Conservation (phyloP, 2,888 invertebrate genomes). For the Amblyteles armatorius region DNA sequence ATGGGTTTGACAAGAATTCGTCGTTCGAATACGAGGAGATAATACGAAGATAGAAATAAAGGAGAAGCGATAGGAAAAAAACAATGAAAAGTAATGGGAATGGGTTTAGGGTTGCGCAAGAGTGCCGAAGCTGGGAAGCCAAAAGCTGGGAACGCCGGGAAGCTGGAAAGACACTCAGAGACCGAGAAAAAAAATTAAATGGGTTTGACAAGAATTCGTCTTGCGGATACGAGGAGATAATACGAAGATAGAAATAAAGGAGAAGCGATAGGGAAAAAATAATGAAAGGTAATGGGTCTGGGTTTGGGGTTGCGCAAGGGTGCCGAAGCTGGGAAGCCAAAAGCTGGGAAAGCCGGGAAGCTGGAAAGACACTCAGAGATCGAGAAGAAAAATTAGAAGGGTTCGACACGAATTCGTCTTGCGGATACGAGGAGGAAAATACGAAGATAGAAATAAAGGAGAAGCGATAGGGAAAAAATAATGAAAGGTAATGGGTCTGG, state of each 20-base stretch:
- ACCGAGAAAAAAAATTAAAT: slow-evolving; percentile 6
- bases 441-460: slow-evolving; percentile 19
- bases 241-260: slow-evolving; percentile 20
- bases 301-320: slow-evolving; percentile 53
- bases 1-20: slow-evolving; percentile 31
- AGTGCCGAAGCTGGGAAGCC: slow-evolving; percentile 61
- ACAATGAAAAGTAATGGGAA: slow-evolving; percentile 68
- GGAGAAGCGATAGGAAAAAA: slow-evolving; percentile 30
- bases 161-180: too few relatives aligned
- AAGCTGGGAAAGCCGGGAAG: too few relatives aligned
- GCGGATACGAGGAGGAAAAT: slow-evolving; percentile 16
- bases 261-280: slow-evolving; percentile 33
- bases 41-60: slow-evolving; percentile 21
- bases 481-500: slow-evolving; percentile 69
- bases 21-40: slow-evolving; percentile 20
- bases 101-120: slow-evolving; percentile 54
- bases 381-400: slow-evolving; percentile 14
- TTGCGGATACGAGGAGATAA: slow-evolving; percentile 15
- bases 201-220: slow-evolving; percentile 33
- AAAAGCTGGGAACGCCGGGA: too few relatives aligned
- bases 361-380: slow-evolving; percentile 57
- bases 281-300: slow-evolving; percentile 69
- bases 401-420: slow-evolving; percentile 31
- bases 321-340: slow-evolving; percentile 61
- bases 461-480: slow-evolving; percentile 35